These are phyloP conservation scores for Gallirallus australis DNA, from an alignment of 2,797 vertebrate genomes.

Conservation along the genomic window DNA sequence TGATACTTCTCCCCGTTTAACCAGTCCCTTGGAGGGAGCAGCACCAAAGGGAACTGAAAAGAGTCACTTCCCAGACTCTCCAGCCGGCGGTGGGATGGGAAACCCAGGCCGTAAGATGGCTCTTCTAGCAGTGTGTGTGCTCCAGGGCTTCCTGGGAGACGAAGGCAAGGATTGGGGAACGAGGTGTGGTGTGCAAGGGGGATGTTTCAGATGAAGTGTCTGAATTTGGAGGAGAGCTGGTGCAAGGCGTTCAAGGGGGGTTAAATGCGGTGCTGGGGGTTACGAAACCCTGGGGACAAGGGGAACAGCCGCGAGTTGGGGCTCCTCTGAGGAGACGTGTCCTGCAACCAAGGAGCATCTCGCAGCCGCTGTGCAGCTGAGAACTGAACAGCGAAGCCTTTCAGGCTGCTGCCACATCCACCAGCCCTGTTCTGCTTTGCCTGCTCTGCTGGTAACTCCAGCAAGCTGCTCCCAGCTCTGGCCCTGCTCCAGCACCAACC, in stretches of 20 bases:
- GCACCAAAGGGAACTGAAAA: not conserved
- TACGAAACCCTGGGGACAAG: not conserved
- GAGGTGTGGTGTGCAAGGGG: fast-evolving
- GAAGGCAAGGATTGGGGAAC: not conserved
- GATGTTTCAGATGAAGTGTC: not conserved
- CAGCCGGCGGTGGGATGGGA: not conserved
- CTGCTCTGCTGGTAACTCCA: not conserved
- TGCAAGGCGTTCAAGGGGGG: not conserved
- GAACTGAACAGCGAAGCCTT: not conserved
- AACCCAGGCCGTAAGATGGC: not conserved
- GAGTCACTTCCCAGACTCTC: not conserved
- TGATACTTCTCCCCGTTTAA: not conserved
- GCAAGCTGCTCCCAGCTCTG: not conserved
- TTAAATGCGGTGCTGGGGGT: not conserved
- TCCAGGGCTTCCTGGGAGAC: not conserved
- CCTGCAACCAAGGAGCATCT: not conserved
- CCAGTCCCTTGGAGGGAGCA: not conserved
- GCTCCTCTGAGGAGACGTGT: not conserved
- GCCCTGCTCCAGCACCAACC: not conserved
- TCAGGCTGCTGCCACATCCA: not conserved
- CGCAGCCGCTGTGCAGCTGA: not conserved
- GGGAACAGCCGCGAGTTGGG: not conserved
- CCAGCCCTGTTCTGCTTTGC: not conserved
- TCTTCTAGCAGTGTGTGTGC: not conserved
- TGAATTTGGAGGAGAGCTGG: not conserved